Conservation (phyloP, 2,888 invertebrate species). For the Xanthia togata region DNA sequence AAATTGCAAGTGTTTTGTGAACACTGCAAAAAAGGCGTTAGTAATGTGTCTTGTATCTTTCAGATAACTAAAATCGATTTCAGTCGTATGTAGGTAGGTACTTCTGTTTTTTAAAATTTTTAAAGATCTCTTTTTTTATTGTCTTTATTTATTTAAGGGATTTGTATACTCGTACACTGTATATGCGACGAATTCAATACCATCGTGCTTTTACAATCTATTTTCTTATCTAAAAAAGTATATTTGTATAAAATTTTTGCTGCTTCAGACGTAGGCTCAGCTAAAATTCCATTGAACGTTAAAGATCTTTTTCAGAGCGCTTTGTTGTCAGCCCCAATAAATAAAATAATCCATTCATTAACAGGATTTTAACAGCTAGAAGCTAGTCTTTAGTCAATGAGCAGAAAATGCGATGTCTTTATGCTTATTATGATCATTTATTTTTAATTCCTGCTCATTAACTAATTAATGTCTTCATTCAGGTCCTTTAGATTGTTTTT, state of each 20-base stretch:
- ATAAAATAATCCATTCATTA: not conserved
- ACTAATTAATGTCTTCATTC: slow-evolving; percentile 1
- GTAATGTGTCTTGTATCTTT: not conserved
- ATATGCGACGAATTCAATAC: too few species aligned
- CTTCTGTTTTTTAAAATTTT: too few species aligned
- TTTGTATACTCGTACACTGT: too few species aligned
- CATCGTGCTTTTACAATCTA: too few species aligned
- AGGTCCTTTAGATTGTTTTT: not conserved
- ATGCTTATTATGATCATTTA: not conserved
- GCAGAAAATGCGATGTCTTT: not conserved
- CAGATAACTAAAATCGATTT: not conserved
- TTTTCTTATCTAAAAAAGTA: too few species aligned
- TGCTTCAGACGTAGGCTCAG: too few species aligned
- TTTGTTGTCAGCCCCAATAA: not conserved
- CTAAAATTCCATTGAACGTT: too few species aligned
- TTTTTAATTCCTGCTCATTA: slow-evolving; percentile 9
- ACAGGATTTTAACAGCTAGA: not conserved
- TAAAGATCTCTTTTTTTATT: not conserved
- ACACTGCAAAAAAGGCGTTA: not conserved
- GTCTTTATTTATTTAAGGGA: too few species aligned
- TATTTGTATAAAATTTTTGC: too few species aligned
- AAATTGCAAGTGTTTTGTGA: slow-evolving; percentile 15
- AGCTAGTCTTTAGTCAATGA: not conserved
- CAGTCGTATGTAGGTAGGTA: too few species aligned
- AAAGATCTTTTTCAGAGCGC: not conserved